phyloP scores from a whole-genome alignment of 2,113 vertebrate species.

The Aplodontia rufa region DNA sequence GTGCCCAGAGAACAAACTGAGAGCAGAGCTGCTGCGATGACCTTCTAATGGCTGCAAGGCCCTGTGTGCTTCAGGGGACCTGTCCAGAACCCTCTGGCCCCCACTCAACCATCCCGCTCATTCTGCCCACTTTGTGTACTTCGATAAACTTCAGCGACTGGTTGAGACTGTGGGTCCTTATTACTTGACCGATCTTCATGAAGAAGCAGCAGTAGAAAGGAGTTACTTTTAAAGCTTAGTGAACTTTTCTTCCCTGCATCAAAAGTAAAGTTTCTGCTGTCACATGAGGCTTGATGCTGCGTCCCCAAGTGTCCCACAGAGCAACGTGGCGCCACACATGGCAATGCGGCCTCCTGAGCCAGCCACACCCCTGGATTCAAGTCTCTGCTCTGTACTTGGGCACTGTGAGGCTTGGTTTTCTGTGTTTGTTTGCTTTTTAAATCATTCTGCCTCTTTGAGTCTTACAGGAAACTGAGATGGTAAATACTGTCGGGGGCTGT shows the following conservation, averaged over 20 bases:
- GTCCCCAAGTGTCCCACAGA: neutral
- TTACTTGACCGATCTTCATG: neutral
- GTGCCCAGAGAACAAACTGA: neutral
- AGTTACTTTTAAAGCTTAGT: neutral
- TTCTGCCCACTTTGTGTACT: neutral
- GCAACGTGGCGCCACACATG: fast-evolving
- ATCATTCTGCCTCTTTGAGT: neutral
- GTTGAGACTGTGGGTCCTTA: neutral
- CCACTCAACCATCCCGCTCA: fast-evolving
- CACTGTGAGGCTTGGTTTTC: neutral
- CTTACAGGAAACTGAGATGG: neutral
- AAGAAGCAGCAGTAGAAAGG: neutral
- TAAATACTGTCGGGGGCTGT: fast-evolving
- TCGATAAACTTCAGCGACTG: neutral
- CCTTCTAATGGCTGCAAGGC: fast-evolving
- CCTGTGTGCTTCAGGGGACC: fast-evolving
- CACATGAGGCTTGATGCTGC: fast-evolving
- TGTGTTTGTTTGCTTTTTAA: neutral
- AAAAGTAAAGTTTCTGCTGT: no score
- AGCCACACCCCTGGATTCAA: fast-evolving
- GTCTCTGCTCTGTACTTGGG: neutral
- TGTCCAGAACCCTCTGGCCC: neutral
- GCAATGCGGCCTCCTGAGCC: fast-evolving
- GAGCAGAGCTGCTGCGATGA: neutral
- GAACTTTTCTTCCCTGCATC: neutral